Percentiles rank a stretch among this genome's conserved stretches.
phyloP scores from a whole-genome alignment of 1,140 invertebrate genomes.

The Ridgeia piscesae region DNA sequence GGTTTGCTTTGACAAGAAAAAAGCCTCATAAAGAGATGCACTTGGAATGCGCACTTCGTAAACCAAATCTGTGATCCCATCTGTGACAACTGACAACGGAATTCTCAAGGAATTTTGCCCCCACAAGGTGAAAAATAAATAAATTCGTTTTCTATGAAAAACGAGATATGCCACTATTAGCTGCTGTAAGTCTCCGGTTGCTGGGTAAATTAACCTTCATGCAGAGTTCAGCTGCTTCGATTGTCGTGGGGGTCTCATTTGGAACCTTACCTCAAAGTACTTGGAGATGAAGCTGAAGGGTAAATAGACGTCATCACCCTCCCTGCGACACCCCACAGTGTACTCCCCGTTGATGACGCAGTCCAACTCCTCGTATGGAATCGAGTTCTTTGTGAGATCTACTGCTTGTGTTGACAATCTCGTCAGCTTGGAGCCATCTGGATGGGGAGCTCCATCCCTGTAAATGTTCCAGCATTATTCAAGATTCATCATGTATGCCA shows the following conservation, averaged over 20 bases:
- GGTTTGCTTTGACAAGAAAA: too few relatives aligned
- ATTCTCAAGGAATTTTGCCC: too few relatives aligned
- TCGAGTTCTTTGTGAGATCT: neutral
- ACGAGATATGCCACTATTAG: neutral
- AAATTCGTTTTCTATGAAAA: neutral
- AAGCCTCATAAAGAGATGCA: too few relatives aligned
- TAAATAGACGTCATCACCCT: conserved; percentile 83
- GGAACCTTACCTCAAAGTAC: conserved; percentile 82
- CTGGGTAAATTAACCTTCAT: neutral
- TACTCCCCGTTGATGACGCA: conserved; percentile 89
- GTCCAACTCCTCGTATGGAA: conserved; percentile 74
- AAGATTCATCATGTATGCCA: too few relatives aligned
- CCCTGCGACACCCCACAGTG: conserved; percentile 77
- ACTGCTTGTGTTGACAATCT: neutral
- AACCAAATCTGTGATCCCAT: too few relatives aligned
- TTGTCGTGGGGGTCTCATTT: neutral
- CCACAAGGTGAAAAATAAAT: neutral
- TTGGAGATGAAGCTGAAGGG: conserved; percentile 91
- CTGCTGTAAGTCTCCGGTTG: neutral
- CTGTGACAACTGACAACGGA: too few relatives aligned
- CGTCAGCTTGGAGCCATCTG: neutral
- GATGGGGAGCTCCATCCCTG: neutral
- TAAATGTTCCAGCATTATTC: too few relatives aligned
- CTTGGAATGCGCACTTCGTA: too few relatives aligned
- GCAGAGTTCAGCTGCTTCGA: too few relatives aligned